Evolutionary conservation across 2,797 vertebrate species (phyloP), one percentile per base, ranked within the genome.

Genomic region (Myoxocephalus aenaeus): DNA sequence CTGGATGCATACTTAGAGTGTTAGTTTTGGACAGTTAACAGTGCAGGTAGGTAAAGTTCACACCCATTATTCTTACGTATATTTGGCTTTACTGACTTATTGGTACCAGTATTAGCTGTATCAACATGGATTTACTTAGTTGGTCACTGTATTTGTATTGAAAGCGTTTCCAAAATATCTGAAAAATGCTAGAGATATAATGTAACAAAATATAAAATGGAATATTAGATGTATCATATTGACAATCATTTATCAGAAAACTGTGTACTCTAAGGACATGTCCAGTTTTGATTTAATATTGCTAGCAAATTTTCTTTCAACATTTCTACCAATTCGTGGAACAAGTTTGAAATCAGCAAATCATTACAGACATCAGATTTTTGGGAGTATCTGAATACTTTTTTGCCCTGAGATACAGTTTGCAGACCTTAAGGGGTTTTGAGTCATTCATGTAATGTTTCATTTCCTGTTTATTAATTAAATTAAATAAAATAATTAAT

Each of bases 1-100:
- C 53, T 70, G 72, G 38, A 25, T 15, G 64, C 44, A 79, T 62
- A 74, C n/a, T n/a, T n/a, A n/a, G n/a, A n/a, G n/a, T n/a, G 13
- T 40, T 40, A 13, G 7, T 73, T 73, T 14, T 5, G 17, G 44
- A 65, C 29, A 66, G 76, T 44, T 69, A 64, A 65, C 65, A 73
- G 34, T 20, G 32, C 36, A 25, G 14, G 34, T 61, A 17, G 29
- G 3, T 29, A 40, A 61, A 40, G 8, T 63, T 42, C 38, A 63
- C n/a, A 61, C 12, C 40, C 12, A 42, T 42, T 42, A 14, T 13
- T 13, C 12, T 13, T 42, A 42, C 3, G 2, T 42, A n/a, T 42
- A 42, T 42, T 42, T 42, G 36, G 25, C 38, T 11, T 17, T 32
- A 12, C 4, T 40, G 9, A 54, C 15, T 15, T 27, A 44, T n/a